Base-by-base conservation (phyloP, 2,797 vertebrate species). In the Choloepus didactylus region DNA sequence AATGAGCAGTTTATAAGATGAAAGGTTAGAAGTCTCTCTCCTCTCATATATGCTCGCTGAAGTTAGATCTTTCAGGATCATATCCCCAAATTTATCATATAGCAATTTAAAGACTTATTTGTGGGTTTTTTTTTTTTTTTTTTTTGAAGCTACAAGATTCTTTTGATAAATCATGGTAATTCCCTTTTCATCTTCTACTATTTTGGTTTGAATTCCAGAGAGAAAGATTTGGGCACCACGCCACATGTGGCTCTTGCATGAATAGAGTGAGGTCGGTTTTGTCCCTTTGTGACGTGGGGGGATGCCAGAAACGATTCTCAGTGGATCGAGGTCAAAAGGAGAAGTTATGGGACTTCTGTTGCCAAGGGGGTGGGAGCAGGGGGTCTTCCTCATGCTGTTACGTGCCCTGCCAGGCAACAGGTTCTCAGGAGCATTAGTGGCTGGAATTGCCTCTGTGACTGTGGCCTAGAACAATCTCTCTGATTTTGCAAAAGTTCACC, bases 11-110 rank as follows among this genome's bases (percentile, higher is more conserved):
- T 66, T 41, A 4, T 38, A 72, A 35, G 76, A 90, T 64, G 87
- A 92, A 75, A 95, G 46, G 76, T 93, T 96, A 77, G 92, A 76
- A 96, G 92, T 93, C 95, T 97, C 94, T 88, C 93, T 95, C 69
- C 67, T 84, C 75, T 66, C 95, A 62, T 25, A 21, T 56, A 38
- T 60, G 69, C 95, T 93, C 92, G 51, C 77, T 80, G 87, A 79
- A 97, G 81, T 67, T 75, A 70, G n/a, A 91, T 93, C 95, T 94
- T 90, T 94, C 49, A 16, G 1, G 29, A 96, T 89, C 91, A 89
- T 76, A 70, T 66, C 94, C 87, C 96, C 93, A 23, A 1, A 27
- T 6, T 62, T 69, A 18, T 44, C 59, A 14, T 0, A 5, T 0
- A 64, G 83, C 70, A 79, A 60, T 97, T 60, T 75, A 93, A 96